phyloP scores from a whole-genome alignment of 2,888 invertebrate genomes.

The Sepioteuthis lessoniana region DNA sequence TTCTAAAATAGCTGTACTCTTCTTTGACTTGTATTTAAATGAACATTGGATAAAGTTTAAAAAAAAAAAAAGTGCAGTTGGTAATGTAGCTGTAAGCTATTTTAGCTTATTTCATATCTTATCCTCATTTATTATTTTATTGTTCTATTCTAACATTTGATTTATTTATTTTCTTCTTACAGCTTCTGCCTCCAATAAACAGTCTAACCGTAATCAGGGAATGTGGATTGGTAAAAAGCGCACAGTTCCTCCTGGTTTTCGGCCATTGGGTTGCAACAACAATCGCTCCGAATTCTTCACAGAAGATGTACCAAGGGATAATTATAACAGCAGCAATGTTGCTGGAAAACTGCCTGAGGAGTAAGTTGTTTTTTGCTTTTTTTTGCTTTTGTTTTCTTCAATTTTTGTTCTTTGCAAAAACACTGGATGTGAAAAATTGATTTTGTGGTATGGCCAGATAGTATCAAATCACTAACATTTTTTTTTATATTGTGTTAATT shows the following conservation, averaged over 20 bases:
- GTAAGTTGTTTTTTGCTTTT: background rate
- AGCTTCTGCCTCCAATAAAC: background rate
- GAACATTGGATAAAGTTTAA: too few species aligned
- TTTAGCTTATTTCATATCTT: too few species aligned
- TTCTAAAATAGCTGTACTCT: too few species aligned
- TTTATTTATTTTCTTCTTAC: background rate
- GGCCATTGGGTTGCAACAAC: background rate
- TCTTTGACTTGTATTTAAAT: too few species aligned
- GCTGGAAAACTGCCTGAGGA: background rate
- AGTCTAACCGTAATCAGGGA: background rate
- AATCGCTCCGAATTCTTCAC: background rate
- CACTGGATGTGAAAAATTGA: background rate
- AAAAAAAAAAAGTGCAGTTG: too few species aligned
- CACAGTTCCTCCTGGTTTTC: constrained; percentile 42
- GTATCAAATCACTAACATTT: too few species aligned
- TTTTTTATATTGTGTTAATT: too few species aligned
- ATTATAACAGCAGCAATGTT: background rate
- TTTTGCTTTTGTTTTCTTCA: too few species aligned
- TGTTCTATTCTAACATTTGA: background rate
- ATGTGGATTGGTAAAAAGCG: background rate
- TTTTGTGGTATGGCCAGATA: background rate
- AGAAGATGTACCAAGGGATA: background rate
- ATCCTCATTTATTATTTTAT: background rate
- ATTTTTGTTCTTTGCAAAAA: too few species aligned
- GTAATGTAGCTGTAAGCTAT: too few species aligned